A percentile compares a stretch with the other conserved stretches of the same genome.
phyloP scores from a whole-genome alignment of 2,888 invertebrate species.

The Leptinotarsa peninsularis region DNA sequence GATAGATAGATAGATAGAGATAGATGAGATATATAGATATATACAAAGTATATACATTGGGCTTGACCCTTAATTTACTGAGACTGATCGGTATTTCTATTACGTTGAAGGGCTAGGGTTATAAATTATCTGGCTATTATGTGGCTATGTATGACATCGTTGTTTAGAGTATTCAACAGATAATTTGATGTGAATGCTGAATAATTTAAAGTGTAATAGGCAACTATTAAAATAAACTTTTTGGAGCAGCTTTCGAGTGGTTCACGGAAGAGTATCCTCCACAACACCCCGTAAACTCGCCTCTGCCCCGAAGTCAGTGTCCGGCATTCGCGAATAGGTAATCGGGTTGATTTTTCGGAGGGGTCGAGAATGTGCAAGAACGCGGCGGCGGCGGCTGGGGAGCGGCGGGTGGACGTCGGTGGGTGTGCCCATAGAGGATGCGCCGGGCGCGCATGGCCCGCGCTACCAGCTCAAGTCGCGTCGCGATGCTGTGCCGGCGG shows the following conservation, averaged over 20 bases:
- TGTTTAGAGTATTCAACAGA: too few relatives aligned
- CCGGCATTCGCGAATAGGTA: constrained; percentile 18
- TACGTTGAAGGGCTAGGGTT: too few relatives aligned
- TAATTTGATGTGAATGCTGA: too few relatives aligned
- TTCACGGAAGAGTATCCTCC: background rate
- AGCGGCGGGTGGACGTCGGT: constrained; percentile 51
- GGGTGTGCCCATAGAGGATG: constrained; percentile 60
- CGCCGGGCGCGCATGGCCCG: constrained; percentile 63
- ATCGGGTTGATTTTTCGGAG: constrained; percentile 29
- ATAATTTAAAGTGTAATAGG: too few relatives aligned
- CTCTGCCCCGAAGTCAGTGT: constrained; percentile 7
- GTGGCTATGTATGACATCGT: too few relatives aligned
- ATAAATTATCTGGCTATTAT: too few relatives aligned
- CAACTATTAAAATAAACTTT: too few relatives aligned
- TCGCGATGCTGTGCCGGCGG: constrained; percentile 54
- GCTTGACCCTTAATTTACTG: too few relatives aligned
- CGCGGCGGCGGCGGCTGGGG: constrained; percentile 49
- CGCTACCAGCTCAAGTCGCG: constrained; percentile 60
- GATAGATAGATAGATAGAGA: too few relatives aligned
- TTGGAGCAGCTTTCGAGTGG: background rate
- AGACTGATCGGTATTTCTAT: too few relatives aligned
- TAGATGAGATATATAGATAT: too few relatives aligned
- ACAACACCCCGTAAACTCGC: background rate
- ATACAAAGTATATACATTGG: too few relatives aligned
- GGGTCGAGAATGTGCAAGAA: constrained; percentile 64